Percentiles rank a stretch among this genome's conserved stretches.
Conservation (phyloP, 2,113 vertebrate species). For the Varanus komodoensis region DNA sequence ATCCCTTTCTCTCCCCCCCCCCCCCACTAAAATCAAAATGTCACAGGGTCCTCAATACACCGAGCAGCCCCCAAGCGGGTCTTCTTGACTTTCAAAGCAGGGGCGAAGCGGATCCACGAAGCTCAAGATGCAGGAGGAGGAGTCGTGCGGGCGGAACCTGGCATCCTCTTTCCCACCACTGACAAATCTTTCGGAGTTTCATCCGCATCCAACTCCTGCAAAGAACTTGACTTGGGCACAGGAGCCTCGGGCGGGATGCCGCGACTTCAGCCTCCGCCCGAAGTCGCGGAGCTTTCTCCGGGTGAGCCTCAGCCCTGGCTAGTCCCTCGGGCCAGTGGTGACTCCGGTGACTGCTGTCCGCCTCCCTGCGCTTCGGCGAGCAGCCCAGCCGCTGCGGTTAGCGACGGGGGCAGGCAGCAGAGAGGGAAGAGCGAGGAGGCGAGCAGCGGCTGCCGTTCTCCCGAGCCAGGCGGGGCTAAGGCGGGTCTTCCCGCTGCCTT, state of each 20-base stretch:
- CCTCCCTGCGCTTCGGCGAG: neutral
- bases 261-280: constrained; percentile 10
- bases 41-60: neutral
- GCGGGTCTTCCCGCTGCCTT: neutral
- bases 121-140: no score
- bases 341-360: neutral
- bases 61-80: neutral
- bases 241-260: neutral
- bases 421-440: neutral
- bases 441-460: neutral
- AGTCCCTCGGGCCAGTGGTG: neutral
- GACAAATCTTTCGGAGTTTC: neutral
- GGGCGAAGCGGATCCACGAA: neutral
- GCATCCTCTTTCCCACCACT: neutral
- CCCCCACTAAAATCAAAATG: neutral
- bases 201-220: neutral
- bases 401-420: neutral
- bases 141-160: neutral
- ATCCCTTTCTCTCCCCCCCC: no score
- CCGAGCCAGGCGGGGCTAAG: neutral
- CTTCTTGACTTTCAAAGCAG: neutral
- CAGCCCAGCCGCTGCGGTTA: neutral
- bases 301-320: neutral
- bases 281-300: neutral
- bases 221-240: neutral